These are phyloP conservation scores for Brachyopa scutellaris DNA, from an alignment of 2,888 invertebrate species.

Conservation along the genomic window DNA sequence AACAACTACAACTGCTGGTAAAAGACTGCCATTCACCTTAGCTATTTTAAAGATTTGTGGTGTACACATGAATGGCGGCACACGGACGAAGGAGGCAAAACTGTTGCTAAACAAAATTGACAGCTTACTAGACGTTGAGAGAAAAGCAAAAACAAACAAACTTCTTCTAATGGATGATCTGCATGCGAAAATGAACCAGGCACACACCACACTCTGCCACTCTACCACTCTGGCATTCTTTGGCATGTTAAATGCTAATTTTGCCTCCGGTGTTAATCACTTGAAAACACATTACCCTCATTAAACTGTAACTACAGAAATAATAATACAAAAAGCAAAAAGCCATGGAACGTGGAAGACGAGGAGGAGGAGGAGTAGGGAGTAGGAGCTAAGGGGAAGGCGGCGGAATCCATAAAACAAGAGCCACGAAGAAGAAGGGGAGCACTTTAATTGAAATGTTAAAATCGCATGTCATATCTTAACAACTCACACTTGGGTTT, in stretches of 20 bases:
- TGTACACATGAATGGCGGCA: no score
- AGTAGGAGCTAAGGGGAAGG: background rate
- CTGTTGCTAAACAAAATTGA: constrained; percentile 58
- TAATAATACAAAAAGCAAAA: constrained; percentile 60
- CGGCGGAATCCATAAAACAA: constrained; percentile 25
- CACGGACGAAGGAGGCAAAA: constrained; percentile 3
- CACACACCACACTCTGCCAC: background rate
- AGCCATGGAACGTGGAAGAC: constrained; percentile 4
- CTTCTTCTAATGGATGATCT: constrained; percentile 61
- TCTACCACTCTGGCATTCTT: constrained; percentile 24
- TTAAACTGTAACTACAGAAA: constrained; percentile 71
- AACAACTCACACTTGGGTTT: constrained; percentile 71
- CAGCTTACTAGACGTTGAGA: constrained; percentile 45
- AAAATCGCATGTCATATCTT: constrained; percentile 73
- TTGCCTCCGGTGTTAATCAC: constrained; percentile 73
- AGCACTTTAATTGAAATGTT: constrained; percentile 71
- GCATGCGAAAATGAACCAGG: constrained; percentile 49
- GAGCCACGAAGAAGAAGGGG: background rate
- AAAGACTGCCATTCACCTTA: constrained; percentile 9
- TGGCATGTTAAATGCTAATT: constrained; percentile 73
- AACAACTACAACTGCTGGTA: no score
- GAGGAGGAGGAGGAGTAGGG: constrained; percentile 3
- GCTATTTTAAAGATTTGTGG: background rate
- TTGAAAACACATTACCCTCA: constrained; percentile 73
- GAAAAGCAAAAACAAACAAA: constrained; percentile 49